phyloP scores from a whole-genome alignment of 2,888 invertebrate species.

The Drepana falcataria region DNA sequence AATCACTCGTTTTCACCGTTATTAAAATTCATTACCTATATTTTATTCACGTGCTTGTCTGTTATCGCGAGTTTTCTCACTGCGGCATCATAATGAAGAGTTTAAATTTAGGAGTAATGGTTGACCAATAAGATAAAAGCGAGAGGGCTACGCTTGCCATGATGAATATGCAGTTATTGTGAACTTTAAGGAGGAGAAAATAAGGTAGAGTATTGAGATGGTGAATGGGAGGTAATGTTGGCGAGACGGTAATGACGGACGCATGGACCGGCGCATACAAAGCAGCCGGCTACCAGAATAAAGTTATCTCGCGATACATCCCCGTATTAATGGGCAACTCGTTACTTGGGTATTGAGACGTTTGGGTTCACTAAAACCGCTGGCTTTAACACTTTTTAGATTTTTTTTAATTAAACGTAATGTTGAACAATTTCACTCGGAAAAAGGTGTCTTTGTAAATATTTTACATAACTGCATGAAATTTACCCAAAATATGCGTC shows the following conservation, averaged over 20 bases:
- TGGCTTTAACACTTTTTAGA: slow-evolving; percentile 57
- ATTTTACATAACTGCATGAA: slow-evolving; percentile 12
- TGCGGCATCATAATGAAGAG: slow-evolving; percentile 75
- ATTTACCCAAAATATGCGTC: slow-evolving; percentile 11
- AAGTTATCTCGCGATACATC: slow-evolving; percentile 78
- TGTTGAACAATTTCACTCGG: too few relatives aligned
- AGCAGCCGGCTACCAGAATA: slow-evolving; percentile 78
- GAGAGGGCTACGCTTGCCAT: slow-evolving; percentile 60
- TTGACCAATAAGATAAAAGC: slow-evolving; percentile 78
- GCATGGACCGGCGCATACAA: slow-evolving; percentile 75
- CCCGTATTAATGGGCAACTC: slow-evolving; percentile 77
- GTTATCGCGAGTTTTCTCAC: slow-evolving; percentile 73
- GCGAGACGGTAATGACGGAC: slow-evolving; percentile 69
- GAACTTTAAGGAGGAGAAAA: slow-evolving; percentile 19
- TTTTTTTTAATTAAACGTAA: slow-evolving; percentile 13
- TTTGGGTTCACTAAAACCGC: slow-evolving; percentile 58
- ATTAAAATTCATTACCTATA: slow-evolving; percentile 73
- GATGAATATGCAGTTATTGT: slow-evolving; percentile 11
- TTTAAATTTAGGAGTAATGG: slow-evolving; percentile 78
- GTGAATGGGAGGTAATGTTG: slow-evolving; percentile 25
- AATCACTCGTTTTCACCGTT: slow-evolving; percentile 43
- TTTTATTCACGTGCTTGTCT: slow-evolving; percentile 62
- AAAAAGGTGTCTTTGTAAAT: slow-evolving; percentile 29
- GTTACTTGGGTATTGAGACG: slow-evolving; percentile 77
- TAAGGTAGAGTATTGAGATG: slow-evolving; percentile 34